Evolutionary conservation across 2,797 vertebrate genomes (phyloP).

Genomic region (Coregonus sp.): DNA sequence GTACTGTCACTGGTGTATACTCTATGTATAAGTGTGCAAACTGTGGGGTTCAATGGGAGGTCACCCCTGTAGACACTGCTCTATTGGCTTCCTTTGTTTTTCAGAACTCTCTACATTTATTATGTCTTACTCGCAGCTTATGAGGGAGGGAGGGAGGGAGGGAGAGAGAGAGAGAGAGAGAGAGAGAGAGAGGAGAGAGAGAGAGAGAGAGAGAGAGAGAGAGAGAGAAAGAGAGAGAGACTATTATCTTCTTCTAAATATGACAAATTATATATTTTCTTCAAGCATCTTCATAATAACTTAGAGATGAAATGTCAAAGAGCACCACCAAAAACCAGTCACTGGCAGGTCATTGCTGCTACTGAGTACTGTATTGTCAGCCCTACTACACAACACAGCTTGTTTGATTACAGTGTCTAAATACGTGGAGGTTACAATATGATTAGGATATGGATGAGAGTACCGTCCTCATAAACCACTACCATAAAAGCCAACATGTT

Average conservation of each 20-base stretch:
- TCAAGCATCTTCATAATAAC: background rate
- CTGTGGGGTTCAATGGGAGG: too few relatives aligned
- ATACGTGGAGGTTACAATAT: conserved; percentile 17
- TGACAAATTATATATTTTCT: background rate
- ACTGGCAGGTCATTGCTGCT: conserved; percentile 7
- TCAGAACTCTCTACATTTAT: too few relatives aligned
- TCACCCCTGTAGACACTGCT: too few relatives aligned
- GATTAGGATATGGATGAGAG: background rate
- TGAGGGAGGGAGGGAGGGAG: too few relatives aligned
- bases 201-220: background rate
- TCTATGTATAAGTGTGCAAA: too few relatives aligned
- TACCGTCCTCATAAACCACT: too few relatives aligned
- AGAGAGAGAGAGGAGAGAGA: background rate
- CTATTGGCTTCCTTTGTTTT: too few relatives aligned
- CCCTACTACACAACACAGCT: background rate
- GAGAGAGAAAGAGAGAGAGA: background rate
- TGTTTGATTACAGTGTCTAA: conserved; percentile 25
- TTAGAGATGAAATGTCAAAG: background rate
- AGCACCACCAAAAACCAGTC: too few relatives aligned
- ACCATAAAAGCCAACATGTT: too few relatives aligned
- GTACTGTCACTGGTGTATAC: too few relatives aligned
- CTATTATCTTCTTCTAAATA: background rate
- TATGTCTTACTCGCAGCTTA: too few relatives aligned
- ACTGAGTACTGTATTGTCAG: conserved; percentile 4
- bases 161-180: too few relatives aligned